Base-by-base conservation (phyloP, 2,888 invertebrate genomes). In the Volucella bombylans region DNA sequence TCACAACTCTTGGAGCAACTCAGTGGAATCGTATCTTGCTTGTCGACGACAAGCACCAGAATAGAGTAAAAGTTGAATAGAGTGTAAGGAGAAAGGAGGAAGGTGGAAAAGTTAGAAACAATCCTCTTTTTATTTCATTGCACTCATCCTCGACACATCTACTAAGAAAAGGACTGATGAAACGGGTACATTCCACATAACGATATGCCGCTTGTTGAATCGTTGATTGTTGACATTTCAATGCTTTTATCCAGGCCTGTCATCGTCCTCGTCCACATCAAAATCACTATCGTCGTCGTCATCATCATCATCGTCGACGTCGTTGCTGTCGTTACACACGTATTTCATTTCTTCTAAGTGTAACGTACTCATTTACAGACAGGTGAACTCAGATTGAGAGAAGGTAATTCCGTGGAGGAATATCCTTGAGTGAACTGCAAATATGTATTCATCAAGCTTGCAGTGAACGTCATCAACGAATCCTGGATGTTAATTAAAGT, bases 351-450 rank as follows among this genome's bases (percentile, higher is more conserved):
- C 45, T 59, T 45, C 41, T 12, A 65, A 65, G 65, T 69, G 65
- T 71, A 61, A 54, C 31, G 54, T 49, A 74, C 83, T 83, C 80
- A 74, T 80, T 80, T 83, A 71, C 83, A 83, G 80, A 74, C 83
- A 80, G 83, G 74, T 83, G 83, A 74, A 80, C 80, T 62, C 54
- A 73, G 64, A 64, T 71, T 65, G 43, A 64, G n/a, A 71, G 45
- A 76, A 41, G 55, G 38, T 43, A 41, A 79, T 74, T 71, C 69
- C 69, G 59, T 71, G 49, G 67, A 71, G 83, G 67, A 80, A 83
- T 61, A 83, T 80, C 80, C 80, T 83, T 74, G 83, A 83, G 83
- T 74, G 83, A 80, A 83, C 74, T 71, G 74, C 69, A 83, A 83
- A 83, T 80, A 80, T 79, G 18, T 23, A 23, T 23, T 61, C 59